Percentiles rank a stretch among this genome's conserved stretches.
Evolutionary conservation across 1,140 invertebrate species (phyloP).

Genomic region (Neuroterus valhalla): DNA sequence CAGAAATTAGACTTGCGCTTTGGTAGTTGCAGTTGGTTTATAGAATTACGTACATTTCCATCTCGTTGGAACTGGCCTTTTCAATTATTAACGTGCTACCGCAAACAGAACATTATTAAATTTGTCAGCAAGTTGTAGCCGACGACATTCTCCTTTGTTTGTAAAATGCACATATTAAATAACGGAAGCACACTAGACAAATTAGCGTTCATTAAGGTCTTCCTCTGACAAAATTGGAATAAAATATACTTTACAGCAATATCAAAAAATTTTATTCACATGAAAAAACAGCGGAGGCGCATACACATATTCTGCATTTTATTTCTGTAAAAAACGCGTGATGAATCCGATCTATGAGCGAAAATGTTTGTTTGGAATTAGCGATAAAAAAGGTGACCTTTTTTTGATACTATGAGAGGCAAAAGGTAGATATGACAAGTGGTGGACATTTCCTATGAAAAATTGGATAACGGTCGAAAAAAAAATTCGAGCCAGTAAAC

Average conservation of each 20-base stretch:
- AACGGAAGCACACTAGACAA: no score
- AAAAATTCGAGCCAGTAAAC: neutral
- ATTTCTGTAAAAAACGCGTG: conserved; percentile 1
- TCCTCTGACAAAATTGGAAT: no score
- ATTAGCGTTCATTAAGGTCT: no score
- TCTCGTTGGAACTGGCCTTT: conserved; percentile 7
- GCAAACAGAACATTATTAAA: conserved; percentile 20
- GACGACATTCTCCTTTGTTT: neutral
- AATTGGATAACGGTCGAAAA: neutral
- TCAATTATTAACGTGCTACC: conserved; percentile 22
- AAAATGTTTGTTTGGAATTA: conserved; percentile 7
- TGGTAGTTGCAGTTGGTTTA: conserved; percentile 27
- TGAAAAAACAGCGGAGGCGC: no score
- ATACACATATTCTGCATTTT: neutral
- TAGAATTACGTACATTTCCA: conserved; percentile 11
- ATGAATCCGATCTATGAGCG: neutral
- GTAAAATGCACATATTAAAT: neutral
- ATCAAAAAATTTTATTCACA: no score
- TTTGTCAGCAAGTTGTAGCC: neutral
- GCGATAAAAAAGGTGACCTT: conserved; percentile 20
- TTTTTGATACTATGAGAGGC: conserved; percentile 7
- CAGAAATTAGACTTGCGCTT: conserved; percentile 28
- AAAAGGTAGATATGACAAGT: neutral
- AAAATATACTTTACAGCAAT: no score
- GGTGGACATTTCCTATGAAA: conserved; percentile 8